A percentile compares a stretch with the other conserved stretches of the same genome.
Conservation (phyloP, 2,888 invertebrate species). For the Eretmocerus hayati region DNA sequence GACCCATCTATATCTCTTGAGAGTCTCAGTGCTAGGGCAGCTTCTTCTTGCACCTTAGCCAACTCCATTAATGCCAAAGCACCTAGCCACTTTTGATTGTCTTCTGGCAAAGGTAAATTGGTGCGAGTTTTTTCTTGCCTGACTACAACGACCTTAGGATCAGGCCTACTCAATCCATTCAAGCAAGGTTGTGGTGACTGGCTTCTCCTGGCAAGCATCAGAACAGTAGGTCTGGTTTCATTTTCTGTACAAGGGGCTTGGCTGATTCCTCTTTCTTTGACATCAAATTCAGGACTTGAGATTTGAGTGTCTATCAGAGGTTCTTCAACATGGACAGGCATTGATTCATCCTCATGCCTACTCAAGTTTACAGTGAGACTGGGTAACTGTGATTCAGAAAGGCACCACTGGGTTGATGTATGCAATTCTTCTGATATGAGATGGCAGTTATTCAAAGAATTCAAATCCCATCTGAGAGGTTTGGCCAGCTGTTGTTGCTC, state of each 20-base stretch:
- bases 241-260: slow-evolving; percentile 38
- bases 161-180: slow-evolving; percentile 24
- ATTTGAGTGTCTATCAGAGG: slow-evolving; percentile 1
- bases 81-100: slow-evolving; percentile 53
- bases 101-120: slow-evolving; percentile 37
- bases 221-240: slow-evolving; percentile 51
- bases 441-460: slow-evolving; percentile 15
- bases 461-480: slow-evolving; percentile 49
- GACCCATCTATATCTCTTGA: slow-evolving; percentile 28
- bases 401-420: slow-evolving; percentile 19
- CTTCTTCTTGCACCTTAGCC: slow-evolving; percentile 45
- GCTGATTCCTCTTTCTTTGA: slow-evolving; percentile 2
- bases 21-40: slow-evolving; percentile 27
- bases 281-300: neutral
- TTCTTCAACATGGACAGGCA: neutral
- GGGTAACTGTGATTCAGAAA: slow-evolving; percentile 19
- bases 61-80: slow-evolving; percentile 58
- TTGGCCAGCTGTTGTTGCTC: slow-evolving; percentile 51
- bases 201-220: slow-evolving; percentile 47
- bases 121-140: slow-evolving; percentile 37
- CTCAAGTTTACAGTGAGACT: slow-evolving; percentile 4
- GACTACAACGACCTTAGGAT: slow-evolving; percentile 32
- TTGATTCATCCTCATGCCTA: slow-evolving; percentile 9
- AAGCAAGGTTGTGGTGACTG: slow-evolving; percentile 2
- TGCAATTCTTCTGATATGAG: slow-evolving; percentile 17